A percentile compares a stretch with the other conserved stretches of the same genome.
Evolutionary conservation across 1,140 invertebrate species (phyloP).

Genomic region (Araneus ventricosus): DNA sequence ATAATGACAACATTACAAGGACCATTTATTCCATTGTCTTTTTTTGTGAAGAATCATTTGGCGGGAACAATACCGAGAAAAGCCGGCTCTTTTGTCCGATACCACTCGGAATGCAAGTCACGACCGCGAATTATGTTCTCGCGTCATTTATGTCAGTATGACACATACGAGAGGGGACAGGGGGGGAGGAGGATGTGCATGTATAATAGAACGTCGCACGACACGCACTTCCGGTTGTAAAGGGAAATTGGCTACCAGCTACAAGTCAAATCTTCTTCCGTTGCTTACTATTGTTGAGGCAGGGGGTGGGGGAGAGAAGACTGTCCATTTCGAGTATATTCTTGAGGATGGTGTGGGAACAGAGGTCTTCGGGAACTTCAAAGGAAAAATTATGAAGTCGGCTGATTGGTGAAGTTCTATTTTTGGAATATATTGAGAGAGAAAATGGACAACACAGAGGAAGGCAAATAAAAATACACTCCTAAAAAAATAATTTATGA

Average conservation of each 20-base stretch:
- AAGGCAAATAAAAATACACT: too few species aligned
- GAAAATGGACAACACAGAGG: neutral
- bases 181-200: neutral
- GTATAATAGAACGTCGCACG: neutral
- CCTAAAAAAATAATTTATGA: too few species aligned
- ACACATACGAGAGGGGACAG: neutral
- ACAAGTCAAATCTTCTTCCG: conserved; percentile 54
- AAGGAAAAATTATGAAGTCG: neutral
- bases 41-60: neutral
- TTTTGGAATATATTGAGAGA: neutral
- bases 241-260: conserved; percentile 43
- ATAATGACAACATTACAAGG: too few species aligned
- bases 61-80: conserved; percentile 26
- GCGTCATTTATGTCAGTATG: conserved; percentile 49
- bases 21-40: neutral
- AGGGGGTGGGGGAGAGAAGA: neutral
- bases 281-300: neutral
- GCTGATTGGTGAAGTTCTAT: neutral
- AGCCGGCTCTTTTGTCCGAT: neutral
- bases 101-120: conserved; percentile 26
- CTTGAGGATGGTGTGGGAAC: neutral
- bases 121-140: conserved; percentile 45
- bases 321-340: neutral
- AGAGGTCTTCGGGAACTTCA: neutral
- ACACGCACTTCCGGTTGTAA: conserved; percentile 58